Base-by-base conservation (phyloP, 2,113 vertebrate genomes). In the Myotis brandtii region DNA sequence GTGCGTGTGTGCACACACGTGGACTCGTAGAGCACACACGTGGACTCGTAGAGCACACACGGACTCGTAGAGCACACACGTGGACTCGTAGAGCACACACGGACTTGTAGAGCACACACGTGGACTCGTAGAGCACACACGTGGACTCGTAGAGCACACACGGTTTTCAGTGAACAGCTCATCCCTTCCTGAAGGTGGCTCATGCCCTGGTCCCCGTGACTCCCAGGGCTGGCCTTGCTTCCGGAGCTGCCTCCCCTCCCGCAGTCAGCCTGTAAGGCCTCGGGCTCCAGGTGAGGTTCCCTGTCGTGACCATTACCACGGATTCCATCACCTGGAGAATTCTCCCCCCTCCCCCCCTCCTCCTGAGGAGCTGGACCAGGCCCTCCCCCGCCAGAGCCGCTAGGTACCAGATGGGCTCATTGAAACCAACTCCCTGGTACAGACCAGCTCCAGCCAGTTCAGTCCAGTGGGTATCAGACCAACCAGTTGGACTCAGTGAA, bases 361-460 rank as follows among this genome's bases (percentile, higher is more conserved):
- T 3, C 43, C 43, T 0, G 12, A 20, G 54, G 8, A 40, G 91
- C 34, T 27, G 54, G 34, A 32, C 76, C 6, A 4, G 43, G 9
- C 2, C 25, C 2, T 18, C 40, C 11, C 25, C 9, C 4, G 14
- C 2, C 1, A 0, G 54, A 6, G 34, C 27, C 14, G 46, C 30
- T 0, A 1, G 25, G 43, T 6, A 18, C n/a, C 34, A 43, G 83
- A 11, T 6, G 37, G 48, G 23, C 23, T 67, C 23, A 1, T 27
- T 50, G 4, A 25, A 27, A 70, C 82, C 66, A 34, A 12, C 4
- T 56, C n/a, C 27, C 48, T 27, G 69, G 30, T 18, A 10, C 59
- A 69, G 32, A 59, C 59, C 50, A 18, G 40, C 7, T 17, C 54
- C 54, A 73, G 67, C 67, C 40, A 16, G 54, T 6, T 59, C 32